Base-by-base conservation (phyloP, 2,113 vertebrate species). In the Myxocyprinus asiaticus region DNA sequence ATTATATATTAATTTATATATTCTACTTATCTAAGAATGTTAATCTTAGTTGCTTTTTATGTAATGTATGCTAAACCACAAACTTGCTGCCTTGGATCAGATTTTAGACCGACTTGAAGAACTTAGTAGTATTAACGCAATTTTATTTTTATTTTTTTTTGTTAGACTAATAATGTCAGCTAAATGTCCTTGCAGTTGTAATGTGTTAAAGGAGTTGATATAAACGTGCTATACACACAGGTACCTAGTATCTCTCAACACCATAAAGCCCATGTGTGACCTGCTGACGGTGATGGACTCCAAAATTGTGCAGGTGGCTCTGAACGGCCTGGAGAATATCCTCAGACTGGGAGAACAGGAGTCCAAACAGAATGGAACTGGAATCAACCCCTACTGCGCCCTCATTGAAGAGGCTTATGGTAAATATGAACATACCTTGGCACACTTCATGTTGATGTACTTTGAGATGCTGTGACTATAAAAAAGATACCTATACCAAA, bases 201-300 rank as follows among this genome's bases (percentile, higher is more conserved):
- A 67, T 85, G n/a, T 77, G 86, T 4, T 43, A 15, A 44, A 10
- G 14, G 17, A 22, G 14, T 15, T 3, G 12, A 22, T 55, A 81
- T 59, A 64, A 85, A 15, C 82, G 85, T 17, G 33, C 33, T 76
- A 50, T 55, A 66, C 33, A 44, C 4, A 0, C 91, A 97, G 96
- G 88, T 96, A 96, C 86, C 90, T 97, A 88, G 96, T 97, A 83
- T 94, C 94, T 70, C 90, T 96, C 61, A 95, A 94, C 85, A 95
- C 94, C 80, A 96, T 96, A 84, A 97, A 97, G 86, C 96, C 95
- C 77, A 94, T 96, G 78, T 96, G 95, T 91, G 95, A 97, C 87
- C 92, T 97, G 72, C 91, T 97, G 88, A 97, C 95, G 17, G 95
- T 96, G 83, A 96, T 95, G 95, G 95, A 97, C 88, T 95, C 95